Base-by-base conservation (phyloP, 2,797 vertebrate genomes). In the Psittacula echo region DNA sequence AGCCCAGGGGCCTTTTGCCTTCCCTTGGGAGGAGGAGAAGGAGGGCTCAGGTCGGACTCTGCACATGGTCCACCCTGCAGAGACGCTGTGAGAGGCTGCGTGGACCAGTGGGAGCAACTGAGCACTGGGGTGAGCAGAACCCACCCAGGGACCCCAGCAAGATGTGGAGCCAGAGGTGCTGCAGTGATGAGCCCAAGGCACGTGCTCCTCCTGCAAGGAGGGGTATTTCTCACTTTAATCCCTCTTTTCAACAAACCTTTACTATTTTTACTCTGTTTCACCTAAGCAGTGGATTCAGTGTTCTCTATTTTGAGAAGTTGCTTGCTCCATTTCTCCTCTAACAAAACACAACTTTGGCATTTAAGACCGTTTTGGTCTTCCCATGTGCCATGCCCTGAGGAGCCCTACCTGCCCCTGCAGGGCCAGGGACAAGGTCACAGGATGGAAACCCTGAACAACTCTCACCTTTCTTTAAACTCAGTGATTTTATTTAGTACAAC, bases 361-460 rank as follows among this genome's bases (percentile, higher is more conserved):
- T 77, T 42, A 26, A 56, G 82, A 12, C 41, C 7, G 0, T 30
- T 68, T 17, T 2, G 11, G 75, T 37, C 39, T 51, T 29, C 48
- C 61, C 13, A 1, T 14, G 3, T 1, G 29, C 60, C 4, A 2
- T 4, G 41, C 54, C 0, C 0, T 11, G 51, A 65, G 84, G n/a
- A 60, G 76, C 68, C 27, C 23, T 5, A 20, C 7, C 34, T 27
- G 10, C 41, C 44, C 61, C 42, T 53, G 10, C 3, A 0, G 29
- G 50, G 53, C 22, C 4, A 2, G 37, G 53, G 56, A 53, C 16
- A 15, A n/a, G 1, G 7, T 42, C 68, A 53, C n/a, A 71, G 58
- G n/a, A 22, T 7, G 53, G 44, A 45, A 84, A 75, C 34, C 53
- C 45, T 53, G 3, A 56, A 34, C 26, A 12, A 13, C 13, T 21